phyloP scores from a whole-genome alignment of 1,140 invertebrate genomes.

The Gerris buenoi region DNA sequence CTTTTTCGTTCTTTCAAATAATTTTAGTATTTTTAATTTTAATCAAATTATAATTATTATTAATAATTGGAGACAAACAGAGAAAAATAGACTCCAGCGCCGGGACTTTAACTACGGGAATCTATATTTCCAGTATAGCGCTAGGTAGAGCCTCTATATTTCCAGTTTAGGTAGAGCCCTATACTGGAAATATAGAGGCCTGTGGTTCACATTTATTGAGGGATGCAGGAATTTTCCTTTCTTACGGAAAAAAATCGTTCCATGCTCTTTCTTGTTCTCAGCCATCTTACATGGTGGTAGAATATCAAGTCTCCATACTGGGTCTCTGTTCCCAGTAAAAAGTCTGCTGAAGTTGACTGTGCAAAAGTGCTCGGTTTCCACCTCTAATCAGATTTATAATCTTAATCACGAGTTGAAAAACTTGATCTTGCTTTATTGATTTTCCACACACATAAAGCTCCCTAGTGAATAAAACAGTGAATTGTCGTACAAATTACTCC shows the following conservation, averaged over 20 bases:
- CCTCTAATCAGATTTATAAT: not conserved
- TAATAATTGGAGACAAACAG: too few species aligned
- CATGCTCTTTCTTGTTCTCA: not conserved
- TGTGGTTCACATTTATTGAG: not conserved
- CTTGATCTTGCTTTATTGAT: not conserved
- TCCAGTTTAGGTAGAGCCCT: not conserved
- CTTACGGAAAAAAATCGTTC: not conserved
- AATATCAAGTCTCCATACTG: not conserved
- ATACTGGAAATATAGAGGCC: too few species aligned
- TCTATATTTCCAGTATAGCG: too few species aligned
- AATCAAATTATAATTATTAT: too few species aligned
- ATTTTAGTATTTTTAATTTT: too few species aligned
- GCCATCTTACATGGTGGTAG: too few species aligned
- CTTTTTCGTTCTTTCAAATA: too few species aligned
- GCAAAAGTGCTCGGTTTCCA: not conserved
- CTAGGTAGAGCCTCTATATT: too few species aligned
- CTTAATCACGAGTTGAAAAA: not conserved
- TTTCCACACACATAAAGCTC: not conserved
- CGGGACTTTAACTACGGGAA: too few species aligned
- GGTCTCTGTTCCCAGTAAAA: not conserved
- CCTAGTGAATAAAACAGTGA: not conserved
- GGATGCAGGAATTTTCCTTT: not conserved
- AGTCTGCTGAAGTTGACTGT: not conserved
- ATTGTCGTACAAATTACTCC: not conserved
- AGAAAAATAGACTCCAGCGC: too few species aligned